phyloP scores from a whole-genome alignment of 2,888 invertebrate genomes.

The Periphyllus acericola region DNA sequence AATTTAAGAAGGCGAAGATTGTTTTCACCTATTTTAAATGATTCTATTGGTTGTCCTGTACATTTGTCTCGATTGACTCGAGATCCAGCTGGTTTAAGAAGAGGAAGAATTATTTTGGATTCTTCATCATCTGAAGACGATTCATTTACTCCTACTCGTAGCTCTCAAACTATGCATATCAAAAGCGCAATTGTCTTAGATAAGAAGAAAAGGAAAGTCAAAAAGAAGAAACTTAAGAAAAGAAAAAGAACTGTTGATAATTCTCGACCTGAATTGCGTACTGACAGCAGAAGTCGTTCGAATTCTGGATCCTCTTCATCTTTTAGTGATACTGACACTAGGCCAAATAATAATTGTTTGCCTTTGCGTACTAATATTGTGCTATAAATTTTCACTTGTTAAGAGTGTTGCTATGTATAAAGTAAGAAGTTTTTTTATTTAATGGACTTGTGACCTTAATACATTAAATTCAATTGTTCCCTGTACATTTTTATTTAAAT shows the following conservation, averaged over 20 bases:
- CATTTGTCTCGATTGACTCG: neutral
- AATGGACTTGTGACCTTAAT: neutral
- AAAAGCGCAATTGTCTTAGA: neutral
- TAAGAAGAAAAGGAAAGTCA: constrained; percentile 13
- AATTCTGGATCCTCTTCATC: constrained; percentile 36
- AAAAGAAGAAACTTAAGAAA: neutral
- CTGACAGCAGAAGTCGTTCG: constrained; percentile 16
- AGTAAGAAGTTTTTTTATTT: neutral
- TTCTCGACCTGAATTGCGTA: neutral
- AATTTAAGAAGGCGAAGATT: constrained; percentile 38
- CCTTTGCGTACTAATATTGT: neutral
- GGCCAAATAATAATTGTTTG: neutral
- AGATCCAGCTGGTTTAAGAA: neutral
- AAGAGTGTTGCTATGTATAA: neutral
- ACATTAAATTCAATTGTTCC: neutral
- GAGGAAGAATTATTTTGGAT: neutral
- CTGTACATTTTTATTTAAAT: neutral
- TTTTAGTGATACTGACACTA: neutral
- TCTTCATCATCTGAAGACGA: constrained; percentile 40
- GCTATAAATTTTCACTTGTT: neutral
- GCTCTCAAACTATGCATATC: neutral
- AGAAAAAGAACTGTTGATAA: neutral
- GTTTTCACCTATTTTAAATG: neutral
- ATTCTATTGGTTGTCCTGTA: neutral
- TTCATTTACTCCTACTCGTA: neutral